Evolutionary conservation across 2,113 vertebrate species (phyloP), one percentile per base, ranked within the genome.

Genomic region (Columba janthina): DNA sequence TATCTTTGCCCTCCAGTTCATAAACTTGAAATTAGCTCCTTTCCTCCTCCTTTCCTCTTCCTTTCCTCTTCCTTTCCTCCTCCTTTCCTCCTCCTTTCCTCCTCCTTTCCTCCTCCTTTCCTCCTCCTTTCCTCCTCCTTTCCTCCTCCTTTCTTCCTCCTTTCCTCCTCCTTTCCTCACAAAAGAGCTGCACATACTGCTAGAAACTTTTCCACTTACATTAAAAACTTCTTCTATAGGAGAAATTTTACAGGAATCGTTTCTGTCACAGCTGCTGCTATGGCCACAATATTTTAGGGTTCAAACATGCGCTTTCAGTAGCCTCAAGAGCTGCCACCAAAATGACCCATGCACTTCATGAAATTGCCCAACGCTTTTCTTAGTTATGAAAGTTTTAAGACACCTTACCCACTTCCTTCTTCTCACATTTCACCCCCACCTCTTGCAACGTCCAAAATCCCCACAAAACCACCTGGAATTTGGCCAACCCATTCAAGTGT

Each of bases 391-490:
- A 78, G 29, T 53, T 84, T 65, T 29, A 53, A 74, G 38, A 64
- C 36, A 18, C 28, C 50, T 83, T 57, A 53, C 36, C 50, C 15
- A 2, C 7, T 15, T 51, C 40, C 36, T 54, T 17, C 7, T 1
- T 67, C 53, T 56, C 4, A 0, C 15, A 1, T 36, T 69, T 92
- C 61, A 56, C 16, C 26, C 42, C 26, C 76, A 78, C 57, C 34
- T 66, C 54, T 89, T 85, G 48, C 34, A 50, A 11, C 18, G 38
- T 56, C 84, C 70, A 38, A 64, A 75, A 32, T 74, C 61, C 78
- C 58, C 24, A 6, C 54, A 86, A 25, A 72, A 32, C 10, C 7
- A 1, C 0, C 0, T 38, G 36, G 29, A 19, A 6, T 78, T 62
- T 51, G 69, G n/a, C 8, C 28, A 62, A 6, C 36, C 44, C 4